Conservation (phyloP, 2,113 vertebrate species). For the Lamprotornis superbus region DNA sequence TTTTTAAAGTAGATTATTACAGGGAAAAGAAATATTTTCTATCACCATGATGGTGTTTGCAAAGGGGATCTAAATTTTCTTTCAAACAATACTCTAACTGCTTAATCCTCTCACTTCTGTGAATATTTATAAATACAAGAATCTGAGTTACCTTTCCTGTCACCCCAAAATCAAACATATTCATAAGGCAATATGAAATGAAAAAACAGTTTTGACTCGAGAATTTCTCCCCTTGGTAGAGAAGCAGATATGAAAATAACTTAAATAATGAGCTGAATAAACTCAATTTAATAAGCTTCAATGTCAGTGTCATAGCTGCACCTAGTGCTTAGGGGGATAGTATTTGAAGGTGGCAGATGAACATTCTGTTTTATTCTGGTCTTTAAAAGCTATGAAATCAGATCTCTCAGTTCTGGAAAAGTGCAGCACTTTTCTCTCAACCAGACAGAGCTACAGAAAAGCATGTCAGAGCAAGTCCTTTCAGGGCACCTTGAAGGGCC, state of each 20-base stretch:
- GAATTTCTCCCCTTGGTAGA: neutral
- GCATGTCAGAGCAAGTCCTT: neutral
- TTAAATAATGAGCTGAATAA: neutral
- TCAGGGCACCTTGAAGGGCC: neutral
- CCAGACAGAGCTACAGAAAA: neutral
- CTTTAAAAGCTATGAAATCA: neutral
- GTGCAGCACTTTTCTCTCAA: neutral
- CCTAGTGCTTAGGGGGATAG: neutral
- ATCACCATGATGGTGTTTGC: neutral
- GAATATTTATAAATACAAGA: neutral
- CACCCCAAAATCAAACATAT: neutral
- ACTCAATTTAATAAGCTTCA: neutral
- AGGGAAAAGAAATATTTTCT: neutral
- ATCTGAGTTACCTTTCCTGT: neutral
- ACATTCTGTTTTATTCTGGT: neutral
- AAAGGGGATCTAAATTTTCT: neutral
- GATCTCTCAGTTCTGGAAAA: neutral
- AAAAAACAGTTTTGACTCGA: neutral
- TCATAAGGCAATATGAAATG: neutral
- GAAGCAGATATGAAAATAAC: neutral
- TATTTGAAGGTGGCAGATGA: neutral
- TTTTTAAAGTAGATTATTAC: constrained; percentile 5
- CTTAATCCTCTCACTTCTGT: neutral
- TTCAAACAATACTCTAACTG: neutral
- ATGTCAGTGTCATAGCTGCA: neutral